These are phyloP conservation scores for Dipodomys merriami DNA, from an alignment of 2,113 vertebrate genomes.

Conservation along the genomic window DNA sequence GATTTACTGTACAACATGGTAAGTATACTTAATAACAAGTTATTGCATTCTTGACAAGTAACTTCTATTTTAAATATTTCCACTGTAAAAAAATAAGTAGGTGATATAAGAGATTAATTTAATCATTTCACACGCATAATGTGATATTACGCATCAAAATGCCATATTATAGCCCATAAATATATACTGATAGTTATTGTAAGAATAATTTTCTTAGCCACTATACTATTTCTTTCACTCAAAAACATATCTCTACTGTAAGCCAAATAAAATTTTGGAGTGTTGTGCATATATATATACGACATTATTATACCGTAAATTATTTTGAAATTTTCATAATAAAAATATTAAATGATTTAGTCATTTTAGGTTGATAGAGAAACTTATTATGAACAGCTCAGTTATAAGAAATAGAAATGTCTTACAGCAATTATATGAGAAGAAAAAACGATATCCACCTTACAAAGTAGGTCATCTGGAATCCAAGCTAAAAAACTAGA, in stretches of 20 bases:
- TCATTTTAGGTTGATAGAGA: conserved; percentile 15
- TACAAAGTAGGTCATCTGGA: conserved; percentile 64
- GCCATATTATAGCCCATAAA: not conserved
- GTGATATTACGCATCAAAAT: not conserved
- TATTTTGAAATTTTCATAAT: conserved; percentile 39
- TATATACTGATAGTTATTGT: conserved; percentile 1
- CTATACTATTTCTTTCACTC: not conserved
- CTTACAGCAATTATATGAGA: conserved; percentile 48
- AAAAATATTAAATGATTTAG: conserved; percentile 37
- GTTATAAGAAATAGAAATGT: conserved; percentile 45
- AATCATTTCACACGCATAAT: not conserved
- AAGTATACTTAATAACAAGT: not conserved
- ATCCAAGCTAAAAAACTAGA: conserved; percentile 43
- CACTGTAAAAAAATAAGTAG: not conserved
- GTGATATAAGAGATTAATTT: not conserved
- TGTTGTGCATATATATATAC: conserved; percentile 5
- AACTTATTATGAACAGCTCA: conserved; percentile 24
- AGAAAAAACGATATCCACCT: conserved; percentile 37
- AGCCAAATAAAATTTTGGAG: conserved; percentile 28
- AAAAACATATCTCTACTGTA: conserved; percentile 31
- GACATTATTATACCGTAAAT: conserved; percentile 17
- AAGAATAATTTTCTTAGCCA: conserved; percentile 22
- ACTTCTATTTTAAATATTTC: conserved; percentile 13
- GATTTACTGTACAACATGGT: not conserved
- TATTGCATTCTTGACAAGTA: not conserved